Base-by-base conservation (phyloP, 2,797 vertebrate species). In the Numenius phaeopus region DNA sequence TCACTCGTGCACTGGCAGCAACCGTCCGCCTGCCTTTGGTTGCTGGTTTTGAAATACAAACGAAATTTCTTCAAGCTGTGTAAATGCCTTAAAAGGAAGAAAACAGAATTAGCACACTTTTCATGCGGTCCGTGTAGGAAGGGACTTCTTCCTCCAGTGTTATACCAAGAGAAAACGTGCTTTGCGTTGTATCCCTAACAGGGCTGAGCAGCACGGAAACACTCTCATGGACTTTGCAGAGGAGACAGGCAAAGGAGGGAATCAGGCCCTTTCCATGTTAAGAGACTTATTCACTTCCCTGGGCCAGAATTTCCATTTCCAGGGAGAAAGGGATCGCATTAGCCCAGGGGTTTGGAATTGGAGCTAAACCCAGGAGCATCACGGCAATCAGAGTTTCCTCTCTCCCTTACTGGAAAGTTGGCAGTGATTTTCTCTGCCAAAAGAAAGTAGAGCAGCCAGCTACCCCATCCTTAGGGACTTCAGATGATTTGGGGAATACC, bases 81-180 rank as follows among this genome's bases (percentile, higher is more conserved):
- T 50, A 87, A 92, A 73, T 44, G 47, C 71, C 79, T 85, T 91
- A 59, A 95, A 92, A 91, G 39, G n/a, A 55, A 92, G 67, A 83
- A 90, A 87, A 29, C 21, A 80, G 62, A 76, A 80, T 80, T 52
- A 73, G 39, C 39, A 52, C 12, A 29, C 11, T 85, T 84, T 82
- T 76, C 62, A 23, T 2, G 3, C 21, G 42, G 62, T 40, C 34
- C 0, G 0, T 50, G 27, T 62, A 49, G 30, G 42, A 89, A 67
- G 57, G 2, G 3, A 46, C 42, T 65, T 72, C 47, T 82, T 42
- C 46, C 10, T 84, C 42, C 73, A 69, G n/a, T 11, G 42, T 47
- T n/a, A 49, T 0, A 49, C 27, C 18, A 15, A 59, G n/a, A 75
- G 61, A 54, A 72, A 92, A 69, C 0, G 0, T 37, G 39, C 39